A percentile compares a stretch with the other conserved stretches of the same genome.
phyloP scores from a whole-genome alignment of 2,888 invertebrate species.

The Muscina levida region DNA sequence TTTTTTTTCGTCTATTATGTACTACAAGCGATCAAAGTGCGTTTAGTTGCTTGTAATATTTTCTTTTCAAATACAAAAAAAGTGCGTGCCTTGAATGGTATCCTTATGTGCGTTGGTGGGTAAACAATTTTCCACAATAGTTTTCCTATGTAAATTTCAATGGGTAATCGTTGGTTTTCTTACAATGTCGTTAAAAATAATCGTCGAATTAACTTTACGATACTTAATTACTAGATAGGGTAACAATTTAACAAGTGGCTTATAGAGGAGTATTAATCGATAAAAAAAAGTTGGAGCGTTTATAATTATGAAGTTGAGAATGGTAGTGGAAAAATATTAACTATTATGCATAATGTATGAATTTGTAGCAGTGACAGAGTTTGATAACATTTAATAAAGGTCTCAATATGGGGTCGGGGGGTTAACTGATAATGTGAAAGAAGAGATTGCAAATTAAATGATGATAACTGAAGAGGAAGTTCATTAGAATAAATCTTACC shows the following conservation, averaged over 20 bases:
- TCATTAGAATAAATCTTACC: too few relatives aligned
- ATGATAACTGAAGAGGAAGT: too few relatives aligned
- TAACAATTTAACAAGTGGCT: conserved; percentile 24
- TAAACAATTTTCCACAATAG: conserved; percentile 16
- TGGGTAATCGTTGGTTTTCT: background rate
- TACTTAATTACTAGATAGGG: conserved; percentile 46
- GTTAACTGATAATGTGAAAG: too few relatives aligned
- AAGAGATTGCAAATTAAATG: too few relatives aligned
- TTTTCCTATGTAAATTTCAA: conserved; percentile 54
- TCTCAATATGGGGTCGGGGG: too few relatives aligned
- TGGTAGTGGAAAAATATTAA: background rate
- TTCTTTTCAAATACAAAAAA: conserved; percentile 12
- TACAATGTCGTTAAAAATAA: background rate
- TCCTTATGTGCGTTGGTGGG: background rate
- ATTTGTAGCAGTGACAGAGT: too few relatives aligned
- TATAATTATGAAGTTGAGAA: background rate
- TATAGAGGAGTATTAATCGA: conserved; percentile 4
- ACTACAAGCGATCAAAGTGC: conserved; percentile 29
- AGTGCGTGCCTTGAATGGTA: conserved; percentile 38
- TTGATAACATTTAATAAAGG: too few relatives aligned
- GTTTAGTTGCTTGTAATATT: background rate
- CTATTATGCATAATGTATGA: background rate
- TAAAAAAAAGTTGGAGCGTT: background rate
- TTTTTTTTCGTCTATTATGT: background rate
- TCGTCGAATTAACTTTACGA: conserved; percentile 39